These are phyloP conservation scores for Homarus americanus DNA, from an alignment of 1,140 invertebrate species.

Conservation along the genomic window DNA sequence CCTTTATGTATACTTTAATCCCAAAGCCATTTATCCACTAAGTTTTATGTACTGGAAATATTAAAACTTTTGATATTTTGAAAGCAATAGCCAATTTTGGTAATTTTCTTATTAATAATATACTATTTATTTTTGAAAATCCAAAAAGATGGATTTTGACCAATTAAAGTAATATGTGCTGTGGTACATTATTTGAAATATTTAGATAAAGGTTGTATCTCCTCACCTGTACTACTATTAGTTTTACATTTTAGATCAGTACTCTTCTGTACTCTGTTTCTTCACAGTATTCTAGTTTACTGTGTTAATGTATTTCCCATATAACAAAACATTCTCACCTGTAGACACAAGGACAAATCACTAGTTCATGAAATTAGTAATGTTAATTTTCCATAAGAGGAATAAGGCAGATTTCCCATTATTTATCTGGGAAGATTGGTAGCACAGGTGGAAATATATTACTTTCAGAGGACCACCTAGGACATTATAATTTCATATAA, in stretches of 20 bases:
- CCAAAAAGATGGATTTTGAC: constrained; percentile 18
- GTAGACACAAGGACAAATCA: background rate
- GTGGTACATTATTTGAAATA: background rate
- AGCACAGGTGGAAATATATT: background rate
- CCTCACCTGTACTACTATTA: constrained; percentile 11
- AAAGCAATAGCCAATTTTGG: background rate
- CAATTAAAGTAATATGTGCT: constrained; percentile 1
- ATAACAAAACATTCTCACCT: background rate
- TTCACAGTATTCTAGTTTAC: constrained; percentile 53
- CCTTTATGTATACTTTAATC: constrained; percentile 31
- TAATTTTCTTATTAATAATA: background rate
- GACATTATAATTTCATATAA: background rate
- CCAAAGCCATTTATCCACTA: constrained; percentile 32
- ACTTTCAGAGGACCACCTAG: background rate
- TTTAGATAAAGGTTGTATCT: constrained; percentile 14
- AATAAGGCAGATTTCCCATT: background rate
- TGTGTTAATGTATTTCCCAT: background rate
- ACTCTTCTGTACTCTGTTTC: background rate
- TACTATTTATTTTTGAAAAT: constrained; percentile 9
- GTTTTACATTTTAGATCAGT: constrained; percentile 16
- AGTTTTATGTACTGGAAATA: background rate
- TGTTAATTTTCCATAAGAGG: background rate
- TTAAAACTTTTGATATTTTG: background rate
- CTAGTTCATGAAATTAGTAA: background rate
- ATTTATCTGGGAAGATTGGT: background rate